These are phyloP conservation scores for Marasmarcha lunaedactyla DNA, from an alignment of 2,888 invertebrate genomes.

Conservation along the genomic window DNA sequence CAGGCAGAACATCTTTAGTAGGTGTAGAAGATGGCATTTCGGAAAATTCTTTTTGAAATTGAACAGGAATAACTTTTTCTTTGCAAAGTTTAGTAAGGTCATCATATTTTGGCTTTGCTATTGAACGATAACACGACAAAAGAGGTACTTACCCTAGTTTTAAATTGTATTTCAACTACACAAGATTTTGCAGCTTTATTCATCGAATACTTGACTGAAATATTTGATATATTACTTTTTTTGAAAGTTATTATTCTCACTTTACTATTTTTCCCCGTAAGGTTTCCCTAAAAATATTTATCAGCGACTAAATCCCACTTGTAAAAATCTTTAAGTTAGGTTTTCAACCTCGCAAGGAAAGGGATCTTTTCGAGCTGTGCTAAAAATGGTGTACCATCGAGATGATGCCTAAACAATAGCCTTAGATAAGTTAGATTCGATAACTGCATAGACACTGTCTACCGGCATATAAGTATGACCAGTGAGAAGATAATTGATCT, in stretches of 20 bases:
- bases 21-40: not conserved
- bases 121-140: slow-evolving; percentile 3
- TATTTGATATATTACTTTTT: not conserved
- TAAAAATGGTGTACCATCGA: slow-evolving; percentile 16
- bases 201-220: no score
- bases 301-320: not conserved
- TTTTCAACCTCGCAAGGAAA: not conserved
- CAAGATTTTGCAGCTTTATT: no score
- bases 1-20: not conserved
- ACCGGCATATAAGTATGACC: slow-evolving; percentile 32
- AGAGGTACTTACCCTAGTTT: not conserved
- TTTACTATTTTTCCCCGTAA: not conserved
- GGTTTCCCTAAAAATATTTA: no score
- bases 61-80: no score
- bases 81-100: not conserved
- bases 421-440: slow-evolving; percentile 18
- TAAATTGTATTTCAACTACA: not conserved
- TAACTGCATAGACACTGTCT: slow-evolving; percentile 23
- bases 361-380: not conserved
- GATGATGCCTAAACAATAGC: slow-evolving; percentile 23
- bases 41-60: slow-evolving; percentile 8
- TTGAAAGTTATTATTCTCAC: not conserved
- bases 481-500: slow-evolving; percentile 18
- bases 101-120: slow-evolving; percentile 1
- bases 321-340: not conserved